Conservation (phyloP, 2,888 invertebrate species). For the Piscicola geometra region DNA sequence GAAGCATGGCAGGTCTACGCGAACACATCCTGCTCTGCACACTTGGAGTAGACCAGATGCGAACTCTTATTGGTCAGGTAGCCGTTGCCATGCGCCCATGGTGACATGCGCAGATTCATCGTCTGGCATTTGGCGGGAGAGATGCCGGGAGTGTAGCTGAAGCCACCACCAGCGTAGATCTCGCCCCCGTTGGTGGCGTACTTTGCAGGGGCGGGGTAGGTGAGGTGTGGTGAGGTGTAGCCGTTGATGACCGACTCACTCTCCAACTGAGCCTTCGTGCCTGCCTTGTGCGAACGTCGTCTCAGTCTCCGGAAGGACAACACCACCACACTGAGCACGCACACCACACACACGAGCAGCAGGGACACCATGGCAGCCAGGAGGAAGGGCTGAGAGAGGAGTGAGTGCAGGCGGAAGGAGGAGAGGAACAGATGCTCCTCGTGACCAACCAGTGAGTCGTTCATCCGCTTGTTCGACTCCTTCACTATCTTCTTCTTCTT, state of each 20-base stretch:
- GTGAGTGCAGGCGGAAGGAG: not conserved
- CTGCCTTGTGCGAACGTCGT: conserved; percentile 13
- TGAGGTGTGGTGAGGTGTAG: conserved; percentile 10
- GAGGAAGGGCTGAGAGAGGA: conserved; percentile 21
- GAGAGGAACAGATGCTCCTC: not conserved
- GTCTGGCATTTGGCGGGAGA: conserved; percentile 11
- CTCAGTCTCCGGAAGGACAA: conserved; percentile 2
- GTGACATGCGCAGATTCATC: conserved; percentile 8
- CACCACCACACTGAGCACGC: conserved; percentile 27
- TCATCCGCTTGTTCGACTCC: not conserved
- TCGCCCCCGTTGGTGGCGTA: not conserved
- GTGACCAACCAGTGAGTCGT: no score
- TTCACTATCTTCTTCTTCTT: conserved; percentile 3
- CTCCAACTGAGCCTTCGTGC: not conserved
- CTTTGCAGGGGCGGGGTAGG: not conserved
- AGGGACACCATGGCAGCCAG: conserved; percentile 28
- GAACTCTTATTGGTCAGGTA: conserved; percentile 6
- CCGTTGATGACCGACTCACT: conserved; percentile 1
- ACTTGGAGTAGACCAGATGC: conserved; percentile 7
- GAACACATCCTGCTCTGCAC: conserved; percentile 1
- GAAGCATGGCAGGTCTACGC: no score
- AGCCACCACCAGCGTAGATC: conserved; percentile 12
- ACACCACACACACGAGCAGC: conserved; percentile 14
- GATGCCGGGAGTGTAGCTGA: not conserved
- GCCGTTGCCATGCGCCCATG: conserved; percentile 5